These are phyloP conservation scores for Thereva unica DNA, from an alignment of 2,888 invertebrate genomes.

Conservation along the genomic window DNA sequence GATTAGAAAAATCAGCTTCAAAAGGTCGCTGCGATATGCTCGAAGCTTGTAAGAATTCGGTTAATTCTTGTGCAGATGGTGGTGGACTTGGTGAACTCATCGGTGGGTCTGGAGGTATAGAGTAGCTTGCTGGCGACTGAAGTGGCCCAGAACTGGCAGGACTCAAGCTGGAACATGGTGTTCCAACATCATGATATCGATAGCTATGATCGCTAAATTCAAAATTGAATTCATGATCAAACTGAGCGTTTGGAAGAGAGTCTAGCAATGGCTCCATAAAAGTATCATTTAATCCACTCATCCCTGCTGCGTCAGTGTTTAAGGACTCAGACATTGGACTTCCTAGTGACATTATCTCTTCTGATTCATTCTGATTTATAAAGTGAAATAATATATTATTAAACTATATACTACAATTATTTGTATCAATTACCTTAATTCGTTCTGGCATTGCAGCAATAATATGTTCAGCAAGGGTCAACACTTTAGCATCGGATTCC, in stretches of 20 bases:
- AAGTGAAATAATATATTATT: neutral
- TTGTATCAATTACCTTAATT: slow-evolving; percentile 74
- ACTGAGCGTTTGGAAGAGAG: slow-evolving; percentile 66
- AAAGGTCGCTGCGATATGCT: slow-evolving; percentile 62
- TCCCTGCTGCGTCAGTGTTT: slow-evolving; percentile 57
- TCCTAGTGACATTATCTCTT: slow-evolving; percentile 67
- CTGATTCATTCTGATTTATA: slow-evolving; percentile 72
- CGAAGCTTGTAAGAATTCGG: slow-evolving; percentile 89
- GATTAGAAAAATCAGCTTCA: slow-evolving; percentile 86
- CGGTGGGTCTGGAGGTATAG: slow-evolving; percentile 64
- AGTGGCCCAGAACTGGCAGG: slow-evolving; percentile 79
- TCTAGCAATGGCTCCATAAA: slow-evolving; percentile 78
- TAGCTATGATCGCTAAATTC: slow-evolving; percentile 84
- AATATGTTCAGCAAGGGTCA: slow-evolving; percentile 95
- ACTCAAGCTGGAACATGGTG: slow-evolving; percentile 83
- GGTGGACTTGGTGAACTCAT: slow-evolving; percentile 72
- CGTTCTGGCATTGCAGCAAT: slow-evolving; percentile 98
- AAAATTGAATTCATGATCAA: slow-evolving; percentile 74
- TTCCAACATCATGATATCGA: slow-evolving; percentile 76
- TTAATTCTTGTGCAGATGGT: slow-evolving; percentile 87
- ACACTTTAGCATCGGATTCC: slow-evolving; percentile 89
- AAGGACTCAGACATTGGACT: slow-evolving; percentile 62
- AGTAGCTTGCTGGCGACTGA: slow-evolving; percentile 76
- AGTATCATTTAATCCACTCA: slow-evolving; percentile 63
- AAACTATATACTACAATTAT: neutral